Evolutionary conservation across 37 sponge, comb jelly and placozoan genomes (phyloP).

Genomic region (Axinella damicornis): DNA sequence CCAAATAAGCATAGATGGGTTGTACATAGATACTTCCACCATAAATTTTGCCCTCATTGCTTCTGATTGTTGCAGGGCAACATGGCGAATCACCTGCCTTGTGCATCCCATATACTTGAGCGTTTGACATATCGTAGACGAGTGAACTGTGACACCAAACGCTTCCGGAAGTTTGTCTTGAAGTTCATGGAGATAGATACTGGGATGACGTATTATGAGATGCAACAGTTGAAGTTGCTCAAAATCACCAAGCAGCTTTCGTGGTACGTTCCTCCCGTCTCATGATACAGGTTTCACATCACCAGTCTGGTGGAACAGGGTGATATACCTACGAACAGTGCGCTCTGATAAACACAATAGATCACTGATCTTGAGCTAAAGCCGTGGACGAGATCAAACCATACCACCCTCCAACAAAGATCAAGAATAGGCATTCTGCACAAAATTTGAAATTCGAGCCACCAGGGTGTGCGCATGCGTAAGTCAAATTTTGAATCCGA

Average conservation of each 20-base stretch:
- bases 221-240: conserved; percentile 23
- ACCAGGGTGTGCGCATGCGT: too few species aligned
- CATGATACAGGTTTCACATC: conserved; percentile 10
- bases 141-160: conserved; percentile 2
- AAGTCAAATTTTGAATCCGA: too few species aligned
- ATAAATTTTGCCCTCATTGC: conserved; percentile 25
- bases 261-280: not conserved
- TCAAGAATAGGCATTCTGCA: conserved; percentile 18
- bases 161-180: not conserved
- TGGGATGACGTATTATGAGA: conserved; percentile 4
- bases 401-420: conserved; percentile 36
- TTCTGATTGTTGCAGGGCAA: conserved; percentile 25
- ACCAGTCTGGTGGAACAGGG: conserved; percentile 22
- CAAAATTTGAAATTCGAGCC: too few species aligned
- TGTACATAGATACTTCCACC: conserved; percentile 34
- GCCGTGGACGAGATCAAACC: conserved; percentile 1
- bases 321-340: conserved; percentile 16
- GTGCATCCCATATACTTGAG: conserved; percentile 40
- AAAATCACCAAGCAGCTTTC: conserved; percentile 23
- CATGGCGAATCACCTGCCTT: conserved; percentile 16
- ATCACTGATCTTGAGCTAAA: not conserved
- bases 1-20: conserved; percentile 34
- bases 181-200: conserved; percentile 24
- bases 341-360: not conserved
- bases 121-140: conserved; percentile 24